These are phyloP conservation scores for Nannospalax galili DNA, from an alignment of 2,113 vertebrate species.

Conservation along the genomic window DNA sequence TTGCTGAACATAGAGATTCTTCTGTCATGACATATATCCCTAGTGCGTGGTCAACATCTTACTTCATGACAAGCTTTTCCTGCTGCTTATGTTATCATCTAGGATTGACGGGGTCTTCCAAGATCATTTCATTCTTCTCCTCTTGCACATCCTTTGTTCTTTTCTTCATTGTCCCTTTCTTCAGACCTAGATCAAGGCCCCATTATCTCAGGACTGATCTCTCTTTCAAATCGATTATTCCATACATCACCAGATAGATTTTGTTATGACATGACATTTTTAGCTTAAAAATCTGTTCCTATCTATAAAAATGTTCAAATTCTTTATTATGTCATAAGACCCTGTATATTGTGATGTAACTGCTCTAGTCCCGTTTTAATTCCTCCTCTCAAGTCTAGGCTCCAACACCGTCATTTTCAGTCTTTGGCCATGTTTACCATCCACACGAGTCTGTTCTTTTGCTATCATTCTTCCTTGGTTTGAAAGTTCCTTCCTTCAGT, in stretches of 20 bases:
- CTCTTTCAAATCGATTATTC: neutral
- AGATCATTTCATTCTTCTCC: neutral
- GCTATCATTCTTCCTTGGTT: neutral
- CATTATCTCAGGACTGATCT: constrained; percentile 14
- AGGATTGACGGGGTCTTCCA: neutral
- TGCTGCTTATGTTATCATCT: neutral
- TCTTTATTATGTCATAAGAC: neutral
- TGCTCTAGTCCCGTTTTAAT: neutral
- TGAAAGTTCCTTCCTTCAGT: neutral
- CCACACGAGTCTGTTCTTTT: neutral
- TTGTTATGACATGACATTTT: neutral
- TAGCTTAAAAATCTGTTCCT: neutral
- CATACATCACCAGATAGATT: neutral
- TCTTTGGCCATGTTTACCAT: neutral
- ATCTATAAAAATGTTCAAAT: neutral
- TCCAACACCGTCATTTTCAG: neutral
- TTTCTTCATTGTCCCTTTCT: neutral
- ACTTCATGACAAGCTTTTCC: neutral
- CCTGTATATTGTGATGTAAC: neutral
- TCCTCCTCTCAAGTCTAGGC: neutral
- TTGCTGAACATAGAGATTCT: neutral
- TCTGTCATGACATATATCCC: neutral
- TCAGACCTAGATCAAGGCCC: neutral
- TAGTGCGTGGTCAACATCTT: neutral
- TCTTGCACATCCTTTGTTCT: neutral